phyloP scores from a whole-genome alignment of 2,888 invertebrate genomes.

The Cerastis leucographa region DNA sequence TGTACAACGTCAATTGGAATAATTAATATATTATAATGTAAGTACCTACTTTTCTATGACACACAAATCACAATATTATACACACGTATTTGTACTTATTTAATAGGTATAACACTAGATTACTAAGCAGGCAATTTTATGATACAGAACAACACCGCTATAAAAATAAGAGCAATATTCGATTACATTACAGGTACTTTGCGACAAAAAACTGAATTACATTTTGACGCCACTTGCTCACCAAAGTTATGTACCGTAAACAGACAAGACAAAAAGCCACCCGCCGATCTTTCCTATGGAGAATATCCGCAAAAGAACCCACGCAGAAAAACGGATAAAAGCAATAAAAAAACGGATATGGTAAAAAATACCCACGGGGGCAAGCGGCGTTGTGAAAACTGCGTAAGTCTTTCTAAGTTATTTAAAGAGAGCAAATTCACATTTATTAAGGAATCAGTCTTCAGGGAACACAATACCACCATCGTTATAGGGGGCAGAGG shows the following conservation, averaged over 20 bases:
- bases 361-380: background rate
- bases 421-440: conserved; percentile 18
- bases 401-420: conserved; percentile 15
- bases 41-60: conserved; percentile 32
- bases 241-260: background rate
- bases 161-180: conserved; percentile 40
- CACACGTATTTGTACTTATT: conserved; percentile 50
- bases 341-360: background rate
- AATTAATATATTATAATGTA: conserved; percentile 25
- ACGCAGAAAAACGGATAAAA: background rate
- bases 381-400: conserved; percentile 17
- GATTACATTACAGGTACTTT: conserved; percentile 29
- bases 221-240: conserved; percentile 19
- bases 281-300: background rate
- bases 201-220: conserved; percentile 13
- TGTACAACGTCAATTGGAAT: conserved; percentile 48
- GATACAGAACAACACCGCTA: conserved; percentile 35
- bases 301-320: background rate
- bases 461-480: conserved; percentile 76
- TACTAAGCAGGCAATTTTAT: conserved; percentile 59
- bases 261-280: background rate
- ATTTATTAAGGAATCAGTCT: conserved; percentile 67
- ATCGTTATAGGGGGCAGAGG: conserved; percentile 58
- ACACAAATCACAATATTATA: conserved; percentile 31
- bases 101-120: conserved; percentile 40